Conservation (phyloP, 2,113 vertebrate genomes). For the Genyomyrus donnyi region DNA sequence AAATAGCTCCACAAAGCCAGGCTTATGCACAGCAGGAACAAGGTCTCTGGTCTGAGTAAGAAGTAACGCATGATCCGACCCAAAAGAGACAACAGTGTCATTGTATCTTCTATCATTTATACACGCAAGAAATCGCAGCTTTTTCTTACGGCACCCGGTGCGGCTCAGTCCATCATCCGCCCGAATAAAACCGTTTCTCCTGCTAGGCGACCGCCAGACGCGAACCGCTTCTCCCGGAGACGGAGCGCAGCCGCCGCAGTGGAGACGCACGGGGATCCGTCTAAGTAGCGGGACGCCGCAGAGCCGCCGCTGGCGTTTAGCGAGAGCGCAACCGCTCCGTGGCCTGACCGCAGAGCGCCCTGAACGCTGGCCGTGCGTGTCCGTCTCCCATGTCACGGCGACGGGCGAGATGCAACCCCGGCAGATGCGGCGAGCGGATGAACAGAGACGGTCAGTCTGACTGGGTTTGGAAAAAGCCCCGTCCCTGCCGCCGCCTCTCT, state of each 20-base stretch:
- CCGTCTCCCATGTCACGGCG: constrained; percentile 32
- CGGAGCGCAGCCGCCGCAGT: constrained; percentile 10
- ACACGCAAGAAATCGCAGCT: constrained; percentile 47
- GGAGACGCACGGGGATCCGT: not conserved
- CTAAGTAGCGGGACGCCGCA: not conserved
- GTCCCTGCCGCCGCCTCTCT: constrained; percentile 1
- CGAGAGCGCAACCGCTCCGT: not conserved
- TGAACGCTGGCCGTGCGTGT: constrained; percentile 32
- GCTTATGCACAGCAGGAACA: constrained; percentile 94
- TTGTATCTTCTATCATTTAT: constrained; percentile 97
- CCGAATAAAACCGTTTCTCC: not conserved
- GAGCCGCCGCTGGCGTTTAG: not conserved
- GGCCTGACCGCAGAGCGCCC: constrained; percentile 27
- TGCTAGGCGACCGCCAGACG: not conserved
- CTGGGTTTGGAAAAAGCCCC: too few relatives aligned
- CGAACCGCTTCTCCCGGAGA: not conserved
- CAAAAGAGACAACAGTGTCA: constrained; percentile 96
- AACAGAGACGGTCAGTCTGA: not conserved
- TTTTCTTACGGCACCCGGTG: constrained; percentile 37
- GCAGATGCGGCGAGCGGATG: not conserved
- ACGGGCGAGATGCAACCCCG: not conserved
- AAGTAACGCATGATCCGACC: constrained; percentile 99
- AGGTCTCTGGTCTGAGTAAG: constrained; percentile 92
- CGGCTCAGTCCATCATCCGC: constrained; percentile 51
- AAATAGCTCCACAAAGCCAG: constrained; percentile 97